Evolutionary conservation across 1,140 invertebrate species (phyloP).

Genomic region (Eumaeus atala): DNA sequence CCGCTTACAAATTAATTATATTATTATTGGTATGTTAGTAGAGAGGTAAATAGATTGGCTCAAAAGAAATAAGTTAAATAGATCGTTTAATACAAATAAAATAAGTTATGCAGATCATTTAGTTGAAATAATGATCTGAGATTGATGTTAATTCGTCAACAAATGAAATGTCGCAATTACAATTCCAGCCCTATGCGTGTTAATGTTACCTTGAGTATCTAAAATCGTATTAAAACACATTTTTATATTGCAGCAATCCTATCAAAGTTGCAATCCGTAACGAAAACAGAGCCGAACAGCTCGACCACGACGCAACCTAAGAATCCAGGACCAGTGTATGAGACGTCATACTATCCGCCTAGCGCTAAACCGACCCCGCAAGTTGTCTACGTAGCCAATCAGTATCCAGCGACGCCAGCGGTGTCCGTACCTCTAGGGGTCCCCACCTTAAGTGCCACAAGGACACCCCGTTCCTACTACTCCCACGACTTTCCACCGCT

Average conservation of each 20-base stretch:
- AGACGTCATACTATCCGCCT: slow-evolving; percentile 29
- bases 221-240: too few relatives aligned
- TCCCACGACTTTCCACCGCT: neutral
- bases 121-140: too few relatives aligned
- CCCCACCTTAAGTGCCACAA: neutral
- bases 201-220: too few relatives aligned
- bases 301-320: slow-evolving; percentile 14
- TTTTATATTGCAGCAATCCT: slow-evolving; percentile 24
- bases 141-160: too few relatives aligned
- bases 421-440: neutral
- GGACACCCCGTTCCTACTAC: neutral
- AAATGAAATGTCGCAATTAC: too few relatives aligned
- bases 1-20: too few relatives aligned
- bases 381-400: slow-evolving; percentile 27
- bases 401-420: slow-evolving; percentile 24
- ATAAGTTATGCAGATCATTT: too few relatives aligned
- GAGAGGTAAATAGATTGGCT: too few relatives aligned
- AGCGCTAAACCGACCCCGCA: slow-evolving; percentile 29
- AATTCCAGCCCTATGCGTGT: too few relatives aligned
- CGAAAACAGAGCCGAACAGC: slow-evolving; percentile 11
- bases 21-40: too few relatives aligned
- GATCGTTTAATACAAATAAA: too few relatives aligned
- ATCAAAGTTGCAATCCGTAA: slow-evolving; percentile 22
- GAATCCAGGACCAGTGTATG: slow-evolving; percentile 29
- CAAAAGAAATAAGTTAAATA: too few relatives aligned